Conservation (phyloP, 30 jellyfish, hydroid and myxozoan genomes). For the Pelagia noctiluca region DNA sequence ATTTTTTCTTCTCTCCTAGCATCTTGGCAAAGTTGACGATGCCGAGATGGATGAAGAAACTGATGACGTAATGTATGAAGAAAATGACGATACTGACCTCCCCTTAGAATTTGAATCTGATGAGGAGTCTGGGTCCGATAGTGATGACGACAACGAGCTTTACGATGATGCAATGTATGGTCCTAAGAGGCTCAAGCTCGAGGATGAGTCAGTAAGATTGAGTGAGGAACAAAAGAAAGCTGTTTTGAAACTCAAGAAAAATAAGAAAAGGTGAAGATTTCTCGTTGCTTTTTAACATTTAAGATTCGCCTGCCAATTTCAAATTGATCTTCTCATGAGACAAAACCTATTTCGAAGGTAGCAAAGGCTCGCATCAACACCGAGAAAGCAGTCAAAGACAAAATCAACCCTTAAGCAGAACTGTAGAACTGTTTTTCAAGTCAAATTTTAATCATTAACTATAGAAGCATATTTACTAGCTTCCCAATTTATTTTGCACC, state of each 20-base stretch:
- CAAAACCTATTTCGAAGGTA: too few relatives aligned
- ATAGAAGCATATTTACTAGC: too few relatives aligned
- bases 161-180: slow-evolving; percentile 87
- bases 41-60: slow-evolving; percentile 36
- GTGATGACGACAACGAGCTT: slow-evolving; percentile 71
- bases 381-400: too few relatives aligned
- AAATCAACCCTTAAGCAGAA: too few relatives aligned
- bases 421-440: too few relatives aligned
- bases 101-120: slow-evolving; percentile 84
- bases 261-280: slow-evolving; percentile 24
- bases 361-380: too few relatives aligned
- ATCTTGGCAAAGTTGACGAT: slow-evolving; percentile 43
- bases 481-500: too few relatives aligned
- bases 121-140: slow-evolving; percentile 57
- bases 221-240: slow-evolving; percentile 66
- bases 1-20: too few relatives aligned
- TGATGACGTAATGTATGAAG: slow-evolving; percentile 35
- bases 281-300: not conserved
- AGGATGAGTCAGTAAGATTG: slow-evolving; percentile 54
- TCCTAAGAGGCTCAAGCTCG: slow-evolving; percentile 69
- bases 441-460: too few relatives aligned
- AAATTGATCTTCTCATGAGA: too few relatives aligned
- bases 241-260: slow-evolving; percentile 42
- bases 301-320: too few relatives aligned
- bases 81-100: slow-evolving; percentile 61